phyloP scores from a whole-genome alignment of 2,113 vertebrate genomes.

The Triplophysa dalaica region DNA sequence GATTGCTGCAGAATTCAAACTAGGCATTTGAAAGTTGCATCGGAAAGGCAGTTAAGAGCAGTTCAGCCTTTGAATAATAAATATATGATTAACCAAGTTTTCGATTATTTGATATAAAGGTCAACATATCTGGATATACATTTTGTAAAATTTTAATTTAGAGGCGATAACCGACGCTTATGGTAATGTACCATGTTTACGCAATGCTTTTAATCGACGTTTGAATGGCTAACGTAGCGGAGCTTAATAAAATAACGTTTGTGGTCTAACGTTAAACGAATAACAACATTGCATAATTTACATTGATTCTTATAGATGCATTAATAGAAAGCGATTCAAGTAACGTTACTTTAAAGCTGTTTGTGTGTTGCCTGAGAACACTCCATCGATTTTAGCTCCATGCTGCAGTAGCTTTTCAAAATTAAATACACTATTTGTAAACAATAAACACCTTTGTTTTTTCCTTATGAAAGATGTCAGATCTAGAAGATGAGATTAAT shows the following conservation, averaged over 20 bases:
- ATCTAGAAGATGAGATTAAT: slow-evolving; percentile 69
- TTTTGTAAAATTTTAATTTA: not conserved
- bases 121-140: not conserved
- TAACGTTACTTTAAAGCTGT: too few relatives aligned
- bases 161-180: not conserved
- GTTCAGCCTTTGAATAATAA: not conserved
- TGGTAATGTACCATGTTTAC: not conserved
- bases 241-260: not conserved
- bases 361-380: too few relatives aligned
- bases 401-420: too few relatives aligned
- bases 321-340: too few relatives aligned
- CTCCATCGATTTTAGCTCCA: too few relatives aligned
- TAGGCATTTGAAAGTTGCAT: not conserved
- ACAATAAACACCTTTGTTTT: not conserved
- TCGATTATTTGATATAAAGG: not conserved
- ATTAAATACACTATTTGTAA: not conserved
- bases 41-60: not conserved
- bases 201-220: not conserved
- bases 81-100: not conserved
- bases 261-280: too few relatives aligned
- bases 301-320: too few relatives aligned
- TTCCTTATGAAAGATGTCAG: slow-evolving; percentile 57
- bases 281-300: too few relatives aligned
- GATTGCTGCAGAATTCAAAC: slow-evolving; percentile 54
- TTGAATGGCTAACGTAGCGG: not conserved